A percentile compares a stretch with the other conserved stretches of the same genome.
phyloP scores from a whole-genome alignment of 2,797 vertebrate species.

The Anguilla megastoma region DNA sequence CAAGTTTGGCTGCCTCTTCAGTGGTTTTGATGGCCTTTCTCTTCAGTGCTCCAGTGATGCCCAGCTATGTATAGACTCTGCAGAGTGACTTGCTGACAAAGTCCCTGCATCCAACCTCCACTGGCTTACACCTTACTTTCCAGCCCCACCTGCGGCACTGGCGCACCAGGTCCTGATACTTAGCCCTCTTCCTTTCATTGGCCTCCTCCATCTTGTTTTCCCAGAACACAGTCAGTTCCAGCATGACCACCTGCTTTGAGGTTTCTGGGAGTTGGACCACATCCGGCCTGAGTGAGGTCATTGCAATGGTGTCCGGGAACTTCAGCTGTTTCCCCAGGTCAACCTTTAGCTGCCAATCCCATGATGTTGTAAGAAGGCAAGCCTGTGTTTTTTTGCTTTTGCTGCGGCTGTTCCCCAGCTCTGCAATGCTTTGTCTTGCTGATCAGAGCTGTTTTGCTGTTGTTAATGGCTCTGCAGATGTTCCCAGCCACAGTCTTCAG shows the following conservation, averaged over 20 bases:
- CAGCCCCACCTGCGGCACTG: not conserved
- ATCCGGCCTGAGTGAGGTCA: not conserved
- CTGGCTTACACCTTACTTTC: not conserved
- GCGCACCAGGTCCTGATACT: not conserved
- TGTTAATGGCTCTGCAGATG: not conserved
- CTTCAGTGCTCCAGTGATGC: not conserved
- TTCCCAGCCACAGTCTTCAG: not conserved
- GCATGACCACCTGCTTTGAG: not conserved
- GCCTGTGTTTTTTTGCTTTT: not conserved
- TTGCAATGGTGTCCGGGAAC: not conserved
- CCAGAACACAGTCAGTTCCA: constrained; percentile 19
- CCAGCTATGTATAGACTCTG: not conserved
- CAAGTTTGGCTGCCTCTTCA: not conserved
- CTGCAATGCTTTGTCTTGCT: not conserved
- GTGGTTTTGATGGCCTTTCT: not conserved
- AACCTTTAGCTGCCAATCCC: not conserved
- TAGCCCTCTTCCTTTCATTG: not conserved
- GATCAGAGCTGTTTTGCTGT: not conserved
- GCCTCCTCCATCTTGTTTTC: constrained; percentile 19
- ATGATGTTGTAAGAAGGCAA: not conserved
- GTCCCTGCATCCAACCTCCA: not conserved
- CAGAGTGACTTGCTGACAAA: not conserved
- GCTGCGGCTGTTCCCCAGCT: not conserved
- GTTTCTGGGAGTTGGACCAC: not conserved
- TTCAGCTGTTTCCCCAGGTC: too few relatives aligned